These are phyloP conservation scores for Drosophila nannoptera DNA, from an alignment of 1,140 invertebrate species.

Conservation along the genomic window DNA sequence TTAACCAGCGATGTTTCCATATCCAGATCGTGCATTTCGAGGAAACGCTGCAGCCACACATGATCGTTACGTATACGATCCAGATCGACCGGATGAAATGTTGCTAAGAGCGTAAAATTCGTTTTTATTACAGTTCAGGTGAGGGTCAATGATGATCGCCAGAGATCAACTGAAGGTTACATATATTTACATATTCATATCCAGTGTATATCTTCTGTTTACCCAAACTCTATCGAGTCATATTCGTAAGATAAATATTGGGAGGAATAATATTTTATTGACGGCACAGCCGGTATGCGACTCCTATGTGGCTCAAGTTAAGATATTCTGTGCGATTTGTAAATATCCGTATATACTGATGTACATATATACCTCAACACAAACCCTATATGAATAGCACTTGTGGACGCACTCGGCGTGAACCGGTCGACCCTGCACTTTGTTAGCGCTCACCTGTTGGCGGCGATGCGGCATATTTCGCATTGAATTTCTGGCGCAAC, in stretches of 20 bases:
- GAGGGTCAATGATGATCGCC: background rate
- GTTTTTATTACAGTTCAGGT: background rate
- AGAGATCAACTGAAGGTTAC: slow-evolving; percentile 10
- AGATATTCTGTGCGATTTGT: background rate
- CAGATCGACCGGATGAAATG: slow-evolving; percentile 85
- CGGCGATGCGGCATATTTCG: slow-evolving; percentile 80
- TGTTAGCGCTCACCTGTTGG: slow-evolving; percentile 58
- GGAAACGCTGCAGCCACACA: slow-evolving; percentile 85
- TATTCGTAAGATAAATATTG: slow-evolving; percentile 4
- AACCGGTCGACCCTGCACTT: background rate
- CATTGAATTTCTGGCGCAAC: slow-evolving; percentile 81
- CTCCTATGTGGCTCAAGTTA: background rate
- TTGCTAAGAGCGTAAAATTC: slow-evolving; percentile 26
- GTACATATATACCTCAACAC: background rate
- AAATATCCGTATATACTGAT: background rate
- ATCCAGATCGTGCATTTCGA: slow-evolving; percentile 85
- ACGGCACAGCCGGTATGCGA: background rate
- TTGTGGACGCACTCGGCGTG: slow-evolving; percentile 5
- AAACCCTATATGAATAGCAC: slow-evolving; percentile 3
- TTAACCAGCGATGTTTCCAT: slow-evolving; percentile 85
- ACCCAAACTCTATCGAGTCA: background rate
- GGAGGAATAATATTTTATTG: slow-evolving; percentile 5
- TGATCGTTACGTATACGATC: slow-evolving; percentile 84
- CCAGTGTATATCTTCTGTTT: background rate
- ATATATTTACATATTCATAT: background rate